These are phyloP conservation scores for Dione juno DNA, from an alignment of 2,888 invertebrate genomes.

Conservation along the genomic window DNA sequence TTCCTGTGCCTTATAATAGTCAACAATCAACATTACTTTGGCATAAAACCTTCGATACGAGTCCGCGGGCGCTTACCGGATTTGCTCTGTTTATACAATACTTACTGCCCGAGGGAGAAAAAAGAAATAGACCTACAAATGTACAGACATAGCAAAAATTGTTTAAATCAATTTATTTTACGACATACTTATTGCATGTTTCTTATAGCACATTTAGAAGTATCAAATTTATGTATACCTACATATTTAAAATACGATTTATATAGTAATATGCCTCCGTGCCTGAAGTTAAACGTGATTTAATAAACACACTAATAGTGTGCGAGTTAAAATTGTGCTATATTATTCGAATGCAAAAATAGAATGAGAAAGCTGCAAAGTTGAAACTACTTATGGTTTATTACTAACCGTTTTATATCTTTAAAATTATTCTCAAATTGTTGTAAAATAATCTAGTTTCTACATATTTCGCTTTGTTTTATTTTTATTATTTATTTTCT, in stretches of 20 bases:
- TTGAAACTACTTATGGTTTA: background rate
- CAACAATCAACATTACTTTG: conserved; percentile 38
- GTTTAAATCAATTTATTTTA: background rate
- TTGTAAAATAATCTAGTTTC: too few species aligned
- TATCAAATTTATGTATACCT: too few species aligned
- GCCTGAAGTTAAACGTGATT: too few species aligned
- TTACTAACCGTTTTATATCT: background rate
- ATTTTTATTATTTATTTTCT: background rate
- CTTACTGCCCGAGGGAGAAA: conserved; percentile 58
- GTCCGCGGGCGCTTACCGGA: conserved; percentile 61
- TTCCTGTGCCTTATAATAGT: conserved; percentile 39
- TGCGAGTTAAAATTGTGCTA: background rate
- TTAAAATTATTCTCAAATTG: too few species aligned
- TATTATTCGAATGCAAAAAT: background rate
- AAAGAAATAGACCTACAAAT: conserved; percentile 49
- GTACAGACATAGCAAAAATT: conserved; percentile 33
- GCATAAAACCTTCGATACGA: conserved; percentile 39
- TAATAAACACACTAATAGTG: too few species aligned
- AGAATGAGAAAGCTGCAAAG: too few species aligned
- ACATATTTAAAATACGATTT: too few species aligned
- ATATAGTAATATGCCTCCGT: too few species aligned
- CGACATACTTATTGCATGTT: too few species aligned
- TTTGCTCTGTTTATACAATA: conserved; percentile 77
- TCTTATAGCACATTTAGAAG: too few species aligned
- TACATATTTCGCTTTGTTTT: background rate